phyloP scores from a whole-genome alignment of 2,797 vertebrate genomes.

The Acanthurus lineatus region DNA sequence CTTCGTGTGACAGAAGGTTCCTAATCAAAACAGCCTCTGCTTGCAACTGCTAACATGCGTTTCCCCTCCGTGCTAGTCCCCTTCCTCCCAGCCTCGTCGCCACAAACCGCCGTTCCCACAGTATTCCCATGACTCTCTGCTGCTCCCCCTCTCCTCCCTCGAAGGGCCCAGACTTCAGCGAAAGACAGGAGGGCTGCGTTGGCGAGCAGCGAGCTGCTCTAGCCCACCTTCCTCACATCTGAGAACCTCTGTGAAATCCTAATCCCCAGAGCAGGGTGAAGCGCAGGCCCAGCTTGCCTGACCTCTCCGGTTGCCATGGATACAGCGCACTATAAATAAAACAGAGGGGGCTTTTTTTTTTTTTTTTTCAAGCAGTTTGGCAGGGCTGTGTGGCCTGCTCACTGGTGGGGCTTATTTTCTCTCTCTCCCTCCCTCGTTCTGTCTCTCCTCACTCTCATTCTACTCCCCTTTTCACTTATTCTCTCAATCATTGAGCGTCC shows the following conservation, averaged over 20 bases:
- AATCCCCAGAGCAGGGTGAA: constrained; percentile 98
- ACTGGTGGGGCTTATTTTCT: constrained; percentile 87
- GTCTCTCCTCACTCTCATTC: constrained; percentile 75
- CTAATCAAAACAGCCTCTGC: constrained; percentile 73
- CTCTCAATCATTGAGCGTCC: constrained; percentile 69
- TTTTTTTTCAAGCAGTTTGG: constrained; percentile 91
- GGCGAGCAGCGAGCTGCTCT: constrained; percentile 80
- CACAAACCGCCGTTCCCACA: constrained; percentile 79
- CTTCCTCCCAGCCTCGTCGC: constrained; percentile 67
- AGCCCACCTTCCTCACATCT: constrained; percentile 89
- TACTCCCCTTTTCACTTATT: constrained; percentile 71
- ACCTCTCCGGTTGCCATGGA: constrained; percentile 99
- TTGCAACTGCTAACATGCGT: constrained; percentile 47
- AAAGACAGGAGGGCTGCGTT: constrained; percentile 80
- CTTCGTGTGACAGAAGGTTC: constrained; percentile 65
- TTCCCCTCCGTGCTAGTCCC: constrained; percentile 59
- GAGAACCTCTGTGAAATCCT: constrained; percentile 94
- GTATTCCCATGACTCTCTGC: constrained; percentile 81
- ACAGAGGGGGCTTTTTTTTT: constrained; percentile 89
- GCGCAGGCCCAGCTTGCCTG: constrained; percentile 98
- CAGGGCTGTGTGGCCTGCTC: constrained; percentile 87
- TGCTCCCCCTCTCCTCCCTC: constrained; percentile 63
- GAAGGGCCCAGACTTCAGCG: constrained; percentile 78
- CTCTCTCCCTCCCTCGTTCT: constrained; percentile 68
- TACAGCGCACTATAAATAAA: constrained; percentile 99